phyloP scores from a whole-genome alignment of 2,797 vertebrate species.

The Sciurus vulgaris region DNA sequence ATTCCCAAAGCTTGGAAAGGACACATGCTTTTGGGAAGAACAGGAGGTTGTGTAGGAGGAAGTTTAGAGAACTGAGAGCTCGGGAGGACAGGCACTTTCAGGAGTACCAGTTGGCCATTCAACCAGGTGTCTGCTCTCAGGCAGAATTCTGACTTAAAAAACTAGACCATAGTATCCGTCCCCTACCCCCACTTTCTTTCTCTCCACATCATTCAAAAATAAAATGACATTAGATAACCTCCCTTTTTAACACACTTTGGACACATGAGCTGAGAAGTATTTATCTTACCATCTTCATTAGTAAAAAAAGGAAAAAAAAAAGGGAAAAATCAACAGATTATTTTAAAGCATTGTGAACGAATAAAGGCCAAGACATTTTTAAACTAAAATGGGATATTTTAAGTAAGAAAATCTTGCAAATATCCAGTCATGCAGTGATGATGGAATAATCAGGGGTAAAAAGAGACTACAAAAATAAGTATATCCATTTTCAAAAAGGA shows the following conservation, averaged over 20 bases:
- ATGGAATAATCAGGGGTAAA: neutral
- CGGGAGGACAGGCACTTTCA: neutral
- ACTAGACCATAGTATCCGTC: too few species aligned
- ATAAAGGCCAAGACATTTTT: neutral
- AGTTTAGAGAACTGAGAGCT: neutral
- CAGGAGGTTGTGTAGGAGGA: neutral
- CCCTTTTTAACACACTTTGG: neutral
- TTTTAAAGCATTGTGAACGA: neutral
- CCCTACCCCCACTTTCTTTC: too few species aligned
- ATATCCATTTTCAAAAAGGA: neutral
- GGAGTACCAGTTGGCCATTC: too few species aligned
- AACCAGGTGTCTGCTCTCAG: neutral
- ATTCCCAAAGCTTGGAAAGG: neutral
- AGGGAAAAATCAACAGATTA: neutral
- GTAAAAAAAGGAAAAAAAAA: conserved; percentile 12
- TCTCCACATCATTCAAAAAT: neutral
- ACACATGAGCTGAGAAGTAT: neutral
- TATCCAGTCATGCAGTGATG: neutral
- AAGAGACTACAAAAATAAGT: neutral
- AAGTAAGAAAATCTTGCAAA: neutral
- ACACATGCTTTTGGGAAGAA: neutral
- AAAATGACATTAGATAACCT: neutral
- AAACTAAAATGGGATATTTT: neutral
- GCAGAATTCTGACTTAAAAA: neutral
- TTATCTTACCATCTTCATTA: neutral